A percentile compares a stretch with the other conserved stretches of the same genome.
phyloP scores from a whole-genome alignment of 1,140 invertebrate species.

The Atta cephalotes region DNA sequence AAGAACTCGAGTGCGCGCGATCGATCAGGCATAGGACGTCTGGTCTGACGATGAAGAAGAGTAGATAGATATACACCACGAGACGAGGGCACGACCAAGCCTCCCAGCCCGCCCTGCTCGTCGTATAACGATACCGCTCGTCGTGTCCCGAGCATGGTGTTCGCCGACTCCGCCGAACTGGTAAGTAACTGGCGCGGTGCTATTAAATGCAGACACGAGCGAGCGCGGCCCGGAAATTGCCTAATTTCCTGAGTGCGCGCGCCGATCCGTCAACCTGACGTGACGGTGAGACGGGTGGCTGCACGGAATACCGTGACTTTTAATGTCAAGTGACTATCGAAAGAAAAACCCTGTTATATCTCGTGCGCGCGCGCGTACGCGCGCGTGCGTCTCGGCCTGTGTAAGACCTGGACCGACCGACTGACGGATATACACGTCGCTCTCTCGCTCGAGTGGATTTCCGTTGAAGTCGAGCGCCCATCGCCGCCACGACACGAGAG shows the following conservation, averaged over 20 bases:
- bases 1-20: constrained; percentile 42
- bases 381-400: constrained; percentile 16
- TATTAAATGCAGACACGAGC: constrained; percentile 86
- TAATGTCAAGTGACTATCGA: constrained; percentile 86
- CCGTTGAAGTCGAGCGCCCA: constrained; percentile 26
- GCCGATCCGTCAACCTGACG: constrained; percentile 86
- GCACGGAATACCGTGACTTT: constrained; percentile 85
- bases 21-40: constrained; percentile 72
- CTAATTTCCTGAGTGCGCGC: constrained; percentile 87
- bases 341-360: constrained; percentile 78
- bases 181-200: constrained; percentile 83
- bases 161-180: constrained; percentile 79
- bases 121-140: constrained; percentile 78
- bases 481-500: constrained; percentile 50
- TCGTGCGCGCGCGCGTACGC: background rate
- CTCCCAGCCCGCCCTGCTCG: constrained; percentile 23
- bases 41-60: constrained; percentile 76
- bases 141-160: constrained; percentile 73
- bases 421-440: constrained; percentile 43
- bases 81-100: constrained; percentile 18
- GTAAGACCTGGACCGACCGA: constrained; percentile 59
- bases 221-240: constrained; percentile 86
- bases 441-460: constrained; percentile 52
- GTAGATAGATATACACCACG: constrained; percentile 34
- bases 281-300: constrained; percentile 82